These are phyloP conservation scores for Noctua janthe DNA, from an alignment of 2,888 invertebrate genomes.

Conservation along the genomic window DNA sequence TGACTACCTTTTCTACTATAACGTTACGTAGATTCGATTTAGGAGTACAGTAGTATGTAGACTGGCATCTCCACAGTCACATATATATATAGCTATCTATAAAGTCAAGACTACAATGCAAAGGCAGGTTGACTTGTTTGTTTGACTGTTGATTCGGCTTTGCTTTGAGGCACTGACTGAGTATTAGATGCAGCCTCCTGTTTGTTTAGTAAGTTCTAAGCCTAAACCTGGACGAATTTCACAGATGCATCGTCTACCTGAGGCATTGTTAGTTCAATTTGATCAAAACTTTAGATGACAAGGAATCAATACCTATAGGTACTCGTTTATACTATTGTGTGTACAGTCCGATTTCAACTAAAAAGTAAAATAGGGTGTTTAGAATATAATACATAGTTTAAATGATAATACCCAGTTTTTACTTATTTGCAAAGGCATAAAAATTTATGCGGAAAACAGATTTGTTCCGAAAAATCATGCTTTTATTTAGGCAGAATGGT, in stretches of 20 bases:
- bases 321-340: neutral
- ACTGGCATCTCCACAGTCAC: constrained; percentile 3
- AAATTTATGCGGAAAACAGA: neutral
- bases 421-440: neutral
- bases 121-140: constrained; percentile 50
- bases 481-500: neutral
- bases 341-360: neutral
- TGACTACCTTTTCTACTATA: neutral
- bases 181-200: constrained; percentile 40
- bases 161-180: constrained; percentile 38
- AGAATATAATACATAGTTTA: neutral
- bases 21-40: neutral
- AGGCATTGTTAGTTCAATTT: neutral
- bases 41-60: neutral
- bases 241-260: neutral
- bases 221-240: constrained; percentile 11
- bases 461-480: neutral
- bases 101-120: constrained; percentile 48
- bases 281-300: neutral
- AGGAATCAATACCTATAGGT: neutral
- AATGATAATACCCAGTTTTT: neutral
- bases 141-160: constrained; percentile 58
- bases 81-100: neutral
- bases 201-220: constrained; percentile 35
- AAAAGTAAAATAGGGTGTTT: neutral